A percentile compares a stretch with the other conserved stretches of the same genome.
Evolutionary conservation across 2,113 vertebrate genomes (phyloP).

Genomic region (Pelecanoides urinatrix): DNA sequence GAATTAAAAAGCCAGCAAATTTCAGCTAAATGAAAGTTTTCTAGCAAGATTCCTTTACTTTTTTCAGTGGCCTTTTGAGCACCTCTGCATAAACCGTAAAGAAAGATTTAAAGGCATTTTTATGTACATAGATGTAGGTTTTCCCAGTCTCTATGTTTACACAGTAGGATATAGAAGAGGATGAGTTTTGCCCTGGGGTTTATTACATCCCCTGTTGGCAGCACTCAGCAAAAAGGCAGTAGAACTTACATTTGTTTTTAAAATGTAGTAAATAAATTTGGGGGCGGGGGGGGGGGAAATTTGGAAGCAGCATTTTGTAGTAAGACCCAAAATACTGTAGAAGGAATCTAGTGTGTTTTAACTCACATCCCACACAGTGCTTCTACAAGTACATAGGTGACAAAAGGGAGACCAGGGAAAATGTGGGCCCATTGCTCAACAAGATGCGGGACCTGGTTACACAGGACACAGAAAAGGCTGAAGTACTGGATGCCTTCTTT

Average conservation of each 20-base stretch:
- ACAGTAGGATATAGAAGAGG: not conserved
- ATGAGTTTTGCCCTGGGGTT: not conserved
- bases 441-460: not conserved
- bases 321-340: not conserved
- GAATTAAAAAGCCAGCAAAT: not conserved
- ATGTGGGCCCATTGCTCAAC: not conserved
- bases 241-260: not conserved
- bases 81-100: not conserved
- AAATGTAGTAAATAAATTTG: not conserved
- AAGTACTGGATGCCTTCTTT: not conserved
- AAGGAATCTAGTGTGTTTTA: not conserved
- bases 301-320: not conserved
- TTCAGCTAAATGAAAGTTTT: not conserved
- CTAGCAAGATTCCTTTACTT: not conserved
- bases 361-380: not conserved
- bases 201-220: not conserved
- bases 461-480: not conserved
- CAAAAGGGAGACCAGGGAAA: not conserved
- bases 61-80: not conserved
- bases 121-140: not conserved
- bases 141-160: not conserved
- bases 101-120: not conserved
- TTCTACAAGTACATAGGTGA: not conserved
- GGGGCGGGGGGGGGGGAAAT: no score
- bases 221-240: not conserved